Conservation (phyloP, 2,888 invertebrate species). For the Drosophila vallismaia region DNA sequence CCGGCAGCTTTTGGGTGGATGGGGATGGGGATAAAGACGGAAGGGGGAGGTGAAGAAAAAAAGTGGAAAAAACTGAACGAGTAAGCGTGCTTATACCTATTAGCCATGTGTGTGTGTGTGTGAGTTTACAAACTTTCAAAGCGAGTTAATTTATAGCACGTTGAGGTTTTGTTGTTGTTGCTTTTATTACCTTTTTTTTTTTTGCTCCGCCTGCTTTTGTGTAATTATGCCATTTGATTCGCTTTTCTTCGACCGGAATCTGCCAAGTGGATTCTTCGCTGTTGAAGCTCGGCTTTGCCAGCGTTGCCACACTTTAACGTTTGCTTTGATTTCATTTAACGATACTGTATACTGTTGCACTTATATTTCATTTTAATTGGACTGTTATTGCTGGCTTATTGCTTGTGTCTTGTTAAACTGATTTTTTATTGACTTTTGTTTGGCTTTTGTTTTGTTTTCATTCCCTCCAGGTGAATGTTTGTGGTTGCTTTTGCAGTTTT, state of each 20-base stretch:
- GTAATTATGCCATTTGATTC: constrained; percentile 58
- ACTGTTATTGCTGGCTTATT: constrained; percentile 56
- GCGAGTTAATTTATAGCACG: constrained; percentile 74
- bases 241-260: constrained; percentile 42
- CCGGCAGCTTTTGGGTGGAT: constrained; percentile 39
- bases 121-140: constrained; percentile 69
- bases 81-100: constrained; percentile 42
- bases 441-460: constrained; percentile 17
- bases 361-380: constrained; percentile 70
- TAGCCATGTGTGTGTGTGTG: constrained; percentile 38
- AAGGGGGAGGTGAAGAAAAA: constrained; percentile 9
- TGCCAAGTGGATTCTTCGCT: constrained; percentile 31
- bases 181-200: constrained; percentile 29
- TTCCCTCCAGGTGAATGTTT: constrained; percentile 42
- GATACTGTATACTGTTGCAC: constrained; percentile 30
- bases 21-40: not conserved
- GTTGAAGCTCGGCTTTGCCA: constrained; percentile 5
- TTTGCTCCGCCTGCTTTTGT: constrained; percentile 42
- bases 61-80: constrained; percentile 54
- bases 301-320: constrained; percentile 11
- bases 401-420: constrained; percentile 38
- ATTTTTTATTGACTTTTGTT: constrained; percentile 29
- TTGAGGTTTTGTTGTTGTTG: constrained; percentile 46
- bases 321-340: not conserved
- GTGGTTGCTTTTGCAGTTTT: constrained; percentile 29